Conservation (phyloP, 2,113 vertebrate genomes). For the Coracopsis vasa region DNA sequence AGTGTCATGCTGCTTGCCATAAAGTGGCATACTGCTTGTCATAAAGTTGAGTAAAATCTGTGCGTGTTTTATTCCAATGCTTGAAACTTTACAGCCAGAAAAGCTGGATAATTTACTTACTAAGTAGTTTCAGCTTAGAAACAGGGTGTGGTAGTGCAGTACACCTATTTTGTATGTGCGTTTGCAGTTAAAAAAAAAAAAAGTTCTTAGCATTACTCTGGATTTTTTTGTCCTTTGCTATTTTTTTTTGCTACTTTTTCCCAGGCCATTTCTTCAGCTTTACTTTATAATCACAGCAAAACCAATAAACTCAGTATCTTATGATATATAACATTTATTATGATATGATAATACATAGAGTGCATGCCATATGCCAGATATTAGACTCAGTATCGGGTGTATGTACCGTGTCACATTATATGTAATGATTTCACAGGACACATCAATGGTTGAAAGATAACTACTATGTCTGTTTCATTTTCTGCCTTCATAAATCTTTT, state of each 20-base stretch:
- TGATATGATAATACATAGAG: not conserved
- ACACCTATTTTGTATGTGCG: not conserved
- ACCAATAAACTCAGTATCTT: not conserved
- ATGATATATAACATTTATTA: not conserved
- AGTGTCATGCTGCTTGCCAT: not conserved
- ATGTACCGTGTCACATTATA: not conserved
- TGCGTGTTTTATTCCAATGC: not conserved
- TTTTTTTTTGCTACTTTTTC: not conserved
- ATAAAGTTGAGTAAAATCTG: not conserved
- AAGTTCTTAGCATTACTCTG: not conserved
- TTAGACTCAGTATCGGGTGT: not conserved
- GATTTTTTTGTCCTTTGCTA: not conserved
- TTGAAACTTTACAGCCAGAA: not conserved
- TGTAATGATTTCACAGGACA: not conserved
- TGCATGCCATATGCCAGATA: not conserved
- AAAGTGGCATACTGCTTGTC: not conserved
- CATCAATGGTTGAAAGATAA: not conserved
- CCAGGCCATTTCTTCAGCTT: not conserved
- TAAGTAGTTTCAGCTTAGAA: not conserved
- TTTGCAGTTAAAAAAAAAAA: not conserved
- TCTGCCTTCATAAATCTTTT: not conserved
- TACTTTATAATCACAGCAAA: not conserved
- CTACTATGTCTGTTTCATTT: not conserved
- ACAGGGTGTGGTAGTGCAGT: not conserved
- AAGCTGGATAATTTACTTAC: not conserved